Evolutionary conservation across 2,888 invertebrate genomes (phyloP), one percentile per base, ranked within the genome.

Genomic region (Linnaemya tessellans): DNA sequence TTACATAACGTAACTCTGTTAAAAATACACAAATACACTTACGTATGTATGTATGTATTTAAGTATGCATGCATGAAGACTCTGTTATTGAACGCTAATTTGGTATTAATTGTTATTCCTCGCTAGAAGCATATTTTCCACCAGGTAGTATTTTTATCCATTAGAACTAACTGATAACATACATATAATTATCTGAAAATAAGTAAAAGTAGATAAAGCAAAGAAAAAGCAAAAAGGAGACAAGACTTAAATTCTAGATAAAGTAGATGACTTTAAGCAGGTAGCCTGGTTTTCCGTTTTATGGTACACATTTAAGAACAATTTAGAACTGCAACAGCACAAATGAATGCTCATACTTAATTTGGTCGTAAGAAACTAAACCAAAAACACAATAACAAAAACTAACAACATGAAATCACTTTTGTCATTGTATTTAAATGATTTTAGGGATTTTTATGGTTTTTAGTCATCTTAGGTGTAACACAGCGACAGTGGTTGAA

Each of bases 331-430:
- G 41, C 35, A 74, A 22, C 35, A 83, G 46, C 20, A 70, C 20
- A n/a, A n/a, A n/a, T n/a, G 58, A 46, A 56, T 35, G 5, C 56
- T 11, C 15, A 18, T 38, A 65, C 70, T 74, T 74, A 79, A 56
- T 70, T 79, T 38, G 71, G 51, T 80, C 70, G 75, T n/a, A 75
- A 58, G 77, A 67, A 46, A 60, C 9, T 18, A n/a, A 20, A 18
- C 35, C 18, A 77, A 64, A 82, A n/a, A n/a, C n/a, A n/a, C n/a
- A n/a, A 67, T 60, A 71, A 62, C 13, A 74, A 74, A 43, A 80
- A 56, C 18, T n/a, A n/a, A 77, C 56, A n/a, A 56, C 38, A 30
- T 67, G 25, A 8, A 38, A 49, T 35, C 41, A 13, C 49, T 65
- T 65, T 18, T 49, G 35, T 56, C 46, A 70, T 75, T 70, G 62